These are phyloP conservation scores for Montipora capitata DNA, from an alignment of 92 coral and sea anemone species.

Conservation along the genomic window DNA sequence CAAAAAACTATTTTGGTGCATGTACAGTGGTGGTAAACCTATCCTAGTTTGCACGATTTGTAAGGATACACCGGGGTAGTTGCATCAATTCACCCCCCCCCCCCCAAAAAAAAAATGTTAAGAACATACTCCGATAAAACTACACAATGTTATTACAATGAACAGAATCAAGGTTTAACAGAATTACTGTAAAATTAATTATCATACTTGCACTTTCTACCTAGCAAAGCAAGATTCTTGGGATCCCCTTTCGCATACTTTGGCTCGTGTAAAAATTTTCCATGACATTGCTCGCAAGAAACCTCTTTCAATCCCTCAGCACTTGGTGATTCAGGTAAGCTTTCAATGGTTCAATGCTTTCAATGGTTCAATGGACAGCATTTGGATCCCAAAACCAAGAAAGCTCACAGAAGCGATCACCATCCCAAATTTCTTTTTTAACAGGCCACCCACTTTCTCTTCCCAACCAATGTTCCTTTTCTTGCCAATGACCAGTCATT, in stretches of 20 bases:
- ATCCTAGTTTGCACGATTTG: too few relatives aligned
- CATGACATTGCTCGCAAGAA: slow-evolving; percentile 62
- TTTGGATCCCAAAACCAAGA: slow-evolving; percentile 87
- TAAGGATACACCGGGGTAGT: too few relatives aligned
- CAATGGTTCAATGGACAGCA: slow-evolving; percentile 36
- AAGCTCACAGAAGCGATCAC: slow-evolving; percentile 75
- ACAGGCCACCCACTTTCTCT: slow-evolving; percentile 56
- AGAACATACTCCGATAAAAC: too few relatives aligned
- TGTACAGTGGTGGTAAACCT: too few relatives aligned
- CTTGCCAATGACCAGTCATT: slow-evolving; percentile 81
- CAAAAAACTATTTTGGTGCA: too few relatives aligned
- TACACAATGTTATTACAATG: not conserved
- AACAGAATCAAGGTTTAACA: not conserved
- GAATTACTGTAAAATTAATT: too few relatives aligned
- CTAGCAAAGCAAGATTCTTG: slow-evolving; percentile 79
- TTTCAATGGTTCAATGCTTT: slow-evolving; percentile 42
- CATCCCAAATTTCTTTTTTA: slow-evolving; percentile 81
- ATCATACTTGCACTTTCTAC: slow-evolving; percentile 34
- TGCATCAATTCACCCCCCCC: too few relatives aligned
- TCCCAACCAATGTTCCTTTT: slow-evolving; percentile 79
- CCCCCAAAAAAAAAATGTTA: not conserved
- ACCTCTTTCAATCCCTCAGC: slow-evolving; percentile 67
- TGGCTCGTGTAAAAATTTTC: slow-evolving; percentile 74
- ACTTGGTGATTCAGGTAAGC: slow-evolving; percentile 56
- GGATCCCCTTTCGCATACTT: slow-evolving; percentile 81